A percentile compares a stretch with the other conserved stretches of the same genome.
These are phyloP conservation scores for Pogonus chalceus DNA, from an alignment of 1,140 invertebrate species.

Conservation along the genomic window DNA sequence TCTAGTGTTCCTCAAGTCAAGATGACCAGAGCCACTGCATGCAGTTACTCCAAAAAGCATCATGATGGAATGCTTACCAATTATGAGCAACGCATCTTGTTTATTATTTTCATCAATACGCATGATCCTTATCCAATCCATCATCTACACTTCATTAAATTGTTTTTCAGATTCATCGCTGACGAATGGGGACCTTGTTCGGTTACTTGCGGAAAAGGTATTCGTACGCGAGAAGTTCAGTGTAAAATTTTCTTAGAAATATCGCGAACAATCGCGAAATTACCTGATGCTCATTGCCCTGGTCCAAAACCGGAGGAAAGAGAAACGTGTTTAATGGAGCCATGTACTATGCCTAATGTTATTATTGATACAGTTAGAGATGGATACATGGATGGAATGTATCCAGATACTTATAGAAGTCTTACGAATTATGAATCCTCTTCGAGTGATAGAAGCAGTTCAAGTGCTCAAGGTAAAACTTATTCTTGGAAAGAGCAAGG, in stretches of 20 bases:
- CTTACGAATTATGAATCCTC: not conserved
- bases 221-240: conserved; percentile 65
- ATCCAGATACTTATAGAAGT: not conserved
- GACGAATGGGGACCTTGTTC: conserved; percentile 82
- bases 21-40: not conserved
- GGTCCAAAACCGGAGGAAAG: conserved; percentile 69
- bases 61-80: not conserved
- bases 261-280: conserved; percentile 69
- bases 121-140: not conserved
- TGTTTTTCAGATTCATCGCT: conserved; percentile 52
- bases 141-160: not conserved
- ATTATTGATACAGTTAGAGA: conserved; percentile 27
- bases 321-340: conserved; percentile 65
- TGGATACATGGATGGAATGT: not conserved
- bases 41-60: not conserved
- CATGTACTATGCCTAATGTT: conserved; percentile 45
- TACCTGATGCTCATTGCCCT: conserved; percentile 81
- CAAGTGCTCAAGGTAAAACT: conserved; percentile 52
- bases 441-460: conserved; percentile 18
- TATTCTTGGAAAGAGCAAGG: conserved; percentile 78
- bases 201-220: conserved; percentile 80
- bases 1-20: not conserved
- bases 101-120: not conserved
- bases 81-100: not conserved
- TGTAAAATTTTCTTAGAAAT: conserved; percentile 93